Conservation (phyloP, 1,140 invertebrate species). For the Bicyclus anynana region DNA sequence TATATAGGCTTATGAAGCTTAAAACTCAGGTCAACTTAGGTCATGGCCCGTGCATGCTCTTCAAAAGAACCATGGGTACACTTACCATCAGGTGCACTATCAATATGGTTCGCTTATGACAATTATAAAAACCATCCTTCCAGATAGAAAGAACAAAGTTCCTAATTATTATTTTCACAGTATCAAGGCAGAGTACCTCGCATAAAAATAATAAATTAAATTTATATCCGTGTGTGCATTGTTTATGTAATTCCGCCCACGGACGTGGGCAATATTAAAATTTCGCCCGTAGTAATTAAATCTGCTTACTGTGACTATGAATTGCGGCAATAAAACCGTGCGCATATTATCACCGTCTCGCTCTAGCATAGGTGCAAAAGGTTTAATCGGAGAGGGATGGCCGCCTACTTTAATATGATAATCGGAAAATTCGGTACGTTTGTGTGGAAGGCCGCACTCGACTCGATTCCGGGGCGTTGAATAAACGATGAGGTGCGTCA, state of each 20-base stretch:
- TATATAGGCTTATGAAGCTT: too few relatives aligned
- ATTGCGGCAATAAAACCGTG: slow-evolving; percentile 28
- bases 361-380: slow-evolving; percentile 1
- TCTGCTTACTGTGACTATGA: slow-evolving; percentile 24
- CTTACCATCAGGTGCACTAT: too few relatives aligned
- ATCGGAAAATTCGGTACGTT: slow-evolving; percentile 51
- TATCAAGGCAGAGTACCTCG: not conserved
- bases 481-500: slow-evolving; percentile 45
- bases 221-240: not conserved
- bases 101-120: too few relatives aligned
- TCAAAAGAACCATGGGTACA: too few relatives aligned
- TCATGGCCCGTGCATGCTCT: too few relatives aligned
- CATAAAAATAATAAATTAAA: not conserved
- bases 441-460: slow-evolving; percentile 35
- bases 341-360: slow-evolving; percentile 18
- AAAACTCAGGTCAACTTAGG: too few relatives aligned
- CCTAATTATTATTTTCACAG: not conserved
- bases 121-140: too few relatives aligned
- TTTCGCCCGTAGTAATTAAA: slow-evolving; percentile 29
- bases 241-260: not conserved
- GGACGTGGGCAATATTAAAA: slow-evolving; percentile 16
- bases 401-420: slow-evolving; percentile 55
- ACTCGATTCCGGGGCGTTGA: slow-evolving; percentile 43
- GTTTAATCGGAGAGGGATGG: slow-evolving; percentile 23
- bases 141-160: not conserved